Base-by-base conservation (phyloP, 1,140 invertebrate species). In the Ptiloglossa arizonensis region DNA sequence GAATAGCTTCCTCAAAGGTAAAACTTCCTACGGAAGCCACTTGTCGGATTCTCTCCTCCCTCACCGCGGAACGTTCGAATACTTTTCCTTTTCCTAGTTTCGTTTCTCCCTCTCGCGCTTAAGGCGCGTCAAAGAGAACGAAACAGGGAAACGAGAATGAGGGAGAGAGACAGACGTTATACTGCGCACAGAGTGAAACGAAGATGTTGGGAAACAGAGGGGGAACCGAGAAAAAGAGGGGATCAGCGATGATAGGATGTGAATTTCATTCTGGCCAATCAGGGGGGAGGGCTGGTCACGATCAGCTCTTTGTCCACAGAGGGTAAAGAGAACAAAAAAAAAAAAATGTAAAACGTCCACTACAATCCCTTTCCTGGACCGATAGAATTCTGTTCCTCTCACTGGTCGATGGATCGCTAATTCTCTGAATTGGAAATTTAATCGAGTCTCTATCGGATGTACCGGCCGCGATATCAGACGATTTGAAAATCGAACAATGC, bases 221-320 rank as follows among this genome's bases (percentile, higher is more conserved):
- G 44, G 52, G 32, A 56, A n/a, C n/a, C 1, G 46, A 24, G 8
- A 27, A 62, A 35, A 22, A 74, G 44, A 62, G 15, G 19, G 77
- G 50, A 73, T 56, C 60, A 44, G 64, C 54, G 54, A 56, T 57
- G 56, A 85, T 66, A 17, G 82, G 56, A 74, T 48, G 78, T 77
- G 77, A 82, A 85, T 84, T 81, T 81, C 82, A 79, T 84, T 84
- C 79, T 81, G 78, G 85, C 75, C 80, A 85, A 80, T 82, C 80
- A 29, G 78, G 72, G 60, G 54, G 79, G 77, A 63, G 68, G 79
- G 81, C 91, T 91, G 91, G 91, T 92, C 90, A 68, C 89, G 87
- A 85, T 86, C 91, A 92, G 91, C 89, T 88, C 86, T 90, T 85
- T 68, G 80, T 74, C 74, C 83, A 44, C 82, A 75, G 67, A 62